Conservation (phyloP, 2,113 vertebrate species). For the Euleptes europaea region DNA sequence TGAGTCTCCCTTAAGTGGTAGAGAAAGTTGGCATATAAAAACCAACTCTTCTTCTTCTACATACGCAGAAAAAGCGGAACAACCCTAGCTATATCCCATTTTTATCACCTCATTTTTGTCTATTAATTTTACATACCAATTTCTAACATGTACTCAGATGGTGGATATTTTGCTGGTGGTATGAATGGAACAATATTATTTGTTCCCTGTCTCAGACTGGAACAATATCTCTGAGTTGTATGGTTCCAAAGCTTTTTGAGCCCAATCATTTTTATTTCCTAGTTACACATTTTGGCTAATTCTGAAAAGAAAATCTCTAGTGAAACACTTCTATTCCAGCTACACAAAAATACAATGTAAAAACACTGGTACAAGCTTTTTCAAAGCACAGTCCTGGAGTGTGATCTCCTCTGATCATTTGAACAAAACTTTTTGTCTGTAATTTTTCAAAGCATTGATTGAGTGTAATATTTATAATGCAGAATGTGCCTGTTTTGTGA, state of each 20-base stretch:
- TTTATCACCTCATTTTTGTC: background rate
- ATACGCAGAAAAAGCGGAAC: background rate
- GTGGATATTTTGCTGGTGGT: too few relatives aligned
- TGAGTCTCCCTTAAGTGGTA: too few relatives aligned
- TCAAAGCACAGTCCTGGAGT: slow-evolving; percentile 41
- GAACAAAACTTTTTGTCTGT: slow-evolving; percentile 42
- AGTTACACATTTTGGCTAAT: background rate
- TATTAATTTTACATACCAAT: too few relatives aligned
- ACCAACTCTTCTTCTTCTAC: too few relatives aligned
- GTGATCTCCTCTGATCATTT: slow-evolving; percentile 60
- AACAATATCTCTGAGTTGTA: background rate
- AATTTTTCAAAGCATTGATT: slow-evolving; percentile 55
- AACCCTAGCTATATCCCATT: background rate
- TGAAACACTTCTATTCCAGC: background rate
- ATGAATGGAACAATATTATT: background rate
- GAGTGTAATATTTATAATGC: slow-evolving; percentile 48
- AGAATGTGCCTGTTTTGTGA: slow-evolving; percentile 54
- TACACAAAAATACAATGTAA: slow-evolving; percentile 15
- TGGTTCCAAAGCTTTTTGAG: background rate
- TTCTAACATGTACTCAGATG: too few relatives aligned
- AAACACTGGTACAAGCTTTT: slow-evolving; percentile 42
- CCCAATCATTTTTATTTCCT: background rate
- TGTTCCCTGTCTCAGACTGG: background rate
- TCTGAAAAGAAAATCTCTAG: background rate
- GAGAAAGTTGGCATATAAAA: too few relatives aligned